Base-by-base conservation (phyloP, 2,888 invertebrate genomes). In the Erynnis tages region DNA sequence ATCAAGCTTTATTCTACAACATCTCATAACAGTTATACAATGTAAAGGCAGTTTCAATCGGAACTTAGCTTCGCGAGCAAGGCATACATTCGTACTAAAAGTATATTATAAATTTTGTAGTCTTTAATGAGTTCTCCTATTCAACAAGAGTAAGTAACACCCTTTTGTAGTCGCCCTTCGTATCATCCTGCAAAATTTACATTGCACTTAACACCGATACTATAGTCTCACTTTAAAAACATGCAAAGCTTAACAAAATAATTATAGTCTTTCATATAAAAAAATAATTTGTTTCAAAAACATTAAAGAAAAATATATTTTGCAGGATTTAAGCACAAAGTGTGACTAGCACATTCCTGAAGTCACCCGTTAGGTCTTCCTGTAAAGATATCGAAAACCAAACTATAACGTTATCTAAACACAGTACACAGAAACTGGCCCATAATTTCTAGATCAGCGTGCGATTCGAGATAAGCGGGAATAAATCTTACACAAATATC, bases 301-400 rank as follows among this genome's bases (percentile, higher is more conserved):
- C n/a, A n/a, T n/a, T n/a, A 49, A 55, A 56, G 54, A 57, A 54
- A 57, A 60, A 68, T 63, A 63, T 67, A 76, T 75, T 77, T 79
- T 76, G 82, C 81, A 79, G 83, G 79, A 76, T 77, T 52, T 89
- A 90, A 76, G 81, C 85, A 72, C 90, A 79, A 68, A 93, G 82
- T 69, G 91, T 89, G 69, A 92, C 90, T 82, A 94, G 90, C 68
- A 92, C 90, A 79, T 91, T 87, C 82, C 88, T 90, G 90, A 92
- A 93, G 87, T 94, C 93, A 69, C 94, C 93, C 61, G 90, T 90
- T 67, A 92, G 85, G 82, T 94, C 93, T 65, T 92, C 92, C 92
- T 93, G 91, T 64, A 91, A 90, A 84, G 76, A 64, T 73, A 77
- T 70, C 69, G 73, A 73, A 79, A 81, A 74, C 73, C 77, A 73